Base-by-base conservation (phyloP, 2,113 vertebrate genomes). In the Caracal caracal region DNA sequence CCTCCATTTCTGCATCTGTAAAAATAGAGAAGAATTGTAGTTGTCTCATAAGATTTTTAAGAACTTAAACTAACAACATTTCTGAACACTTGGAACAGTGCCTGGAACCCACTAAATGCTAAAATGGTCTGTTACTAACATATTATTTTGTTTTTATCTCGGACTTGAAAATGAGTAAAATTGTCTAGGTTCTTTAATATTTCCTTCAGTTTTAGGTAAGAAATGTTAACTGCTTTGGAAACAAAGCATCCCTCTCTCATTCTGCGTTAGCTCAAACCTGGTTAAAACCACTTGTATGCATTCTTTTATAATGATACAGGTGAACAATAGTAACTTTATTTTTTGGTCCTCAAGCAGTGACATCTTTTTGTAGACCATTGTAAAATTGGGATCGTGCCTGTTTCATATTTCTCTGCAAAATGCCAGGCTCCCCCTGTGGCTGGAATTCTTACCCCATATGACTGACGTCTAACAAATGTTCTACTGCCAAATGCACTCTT, bases 381-480 rank as follows among this genome's bases (percentile, higher is more conserved):
- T 92, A 43, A 96, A 80, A 56, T 87, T 88, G 53, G 49, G 78
- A 90, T 88, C 83, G 16, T 75, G 75, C 70, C 59, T 90, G 13
- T 71, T 84, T 95, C 33, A 2, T 47, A 76, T 92, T 97, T 97
- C 85, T 97, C 83, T 89, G 63, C 83, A 92, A 90, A 95, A 97
- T 82, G 87, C 95, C 94, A 97, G 80, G 79, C n/a, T 95, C 63
- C 47, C 75, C 83, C 82, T 81, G 59, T 68, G 80, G 80, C 83
- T 96, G 33, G 80, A 81, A 92, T 94, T 71, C 94, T 87, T 85
- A 20, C 63, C 95, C 80, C 6, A 5, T 30, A 2, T 88, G 88
- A 96, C 90, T 96, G 96, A 94, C 96, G 82, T 81, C 82, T 63
- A 93, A 82, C 90, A 96, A 61, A 37, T 85, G 94, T 90, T 90